These are phyloP conservation scores for Erebia epiphron DNA, from an alignment of 2,888 invertebrate genomes.

Conservation along the genomic window DNA sequence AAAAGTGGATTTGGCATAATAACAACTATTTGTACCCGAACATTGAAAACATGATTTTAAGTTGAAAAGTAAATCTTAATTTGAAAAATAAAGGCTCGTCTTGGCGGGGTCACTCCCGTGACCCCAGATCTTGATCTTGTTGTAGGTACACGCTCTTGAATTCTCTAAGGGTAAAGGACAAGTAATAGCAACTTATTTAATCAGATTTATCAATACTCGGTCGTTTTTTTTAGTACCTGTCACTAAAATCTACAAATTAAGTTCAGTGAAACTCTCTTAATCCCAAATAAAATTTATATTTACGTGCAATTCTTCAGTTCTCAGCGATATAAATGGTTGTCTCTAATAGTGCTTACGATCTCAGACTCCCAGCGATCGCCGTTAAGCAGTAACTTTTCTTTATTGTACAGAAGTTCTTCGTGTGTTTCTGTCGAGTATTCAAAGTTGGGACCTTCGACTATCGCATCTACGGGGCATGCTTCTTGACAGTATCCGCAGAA, in stretches of 20 bases:
- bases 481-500: slow-evolving; percentile 99
- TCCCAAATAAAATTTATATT: neutral
- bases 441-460: slow-evolving; percentile 99
- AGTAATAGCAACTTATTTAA: no score
- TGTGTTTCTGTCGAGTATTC: slow-evolving; percentile 99
- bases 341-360: slow-evolving; percentile 94
- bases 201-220: neutral
- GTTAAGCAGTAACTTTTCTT: slow-evolving; percentile 97
- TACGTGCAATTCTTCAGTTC: neutral
- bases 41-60: no score
- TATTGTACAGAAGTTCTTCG: slow-evolving; percentile 98
- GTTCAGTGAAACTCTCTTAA: no score
- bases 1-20: no score
- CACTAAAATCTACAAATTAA: no score
- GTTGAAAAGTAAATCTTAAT: no score
- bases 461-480: slow-evolving; percentile 98
- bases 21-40: no score
- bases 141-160: no score
- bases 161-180: no score
- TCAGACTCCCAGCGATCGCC: slow-evolving; percentile 99
- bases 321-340: slow-evolving; percentile 70
- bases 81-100: no score
- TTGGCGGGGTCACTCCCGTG: no score
- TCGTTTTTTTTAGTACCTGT: neutral
- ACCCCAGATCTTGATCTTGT: no score